Evolutionary conservation across 2,888 invertebrate species (phyloP).

Genomic region (Cotesia congregata): DNA sequence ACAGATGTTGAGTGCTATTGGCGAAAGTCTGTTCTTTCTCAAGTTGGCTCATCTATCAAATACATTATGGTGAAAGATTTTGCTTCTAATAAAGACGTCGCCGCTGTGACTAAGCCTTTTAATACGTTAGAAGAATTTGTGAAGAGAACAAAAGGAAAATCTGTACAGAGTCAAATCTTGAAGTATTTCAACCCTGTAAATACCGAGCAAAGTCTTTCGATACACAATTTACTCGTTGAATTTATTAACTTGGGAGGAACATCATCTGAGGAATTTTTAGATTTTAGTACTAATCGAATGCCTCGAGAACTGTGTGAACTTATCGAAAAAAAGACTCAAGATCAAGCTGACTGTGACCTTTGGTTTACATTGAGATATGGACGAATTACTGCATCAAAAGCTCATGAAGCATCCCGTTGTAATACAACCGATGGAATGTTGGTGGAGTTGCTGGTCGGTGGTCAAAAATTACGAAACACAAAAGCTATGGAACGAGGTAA

Average conservation of each 20-base stretch:
- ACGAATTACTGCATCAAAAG: slow-evolving; percentile 29
- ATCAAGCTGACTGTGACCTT: slow-evolving; percentile 9
- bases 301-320: neutral
- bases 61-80: neutral
- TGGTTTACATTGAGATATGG: slow-evolving; percentile 28
- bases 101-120: slow-evolving; percentile 10
- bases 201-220: slow-evolving; percentile 17
- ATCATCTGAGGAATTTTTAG: slow-evolving; percentile 13
- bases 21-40: slow-evolving; percentile 42
- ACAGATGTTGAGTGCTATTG: slow-evolving; percentile 34
- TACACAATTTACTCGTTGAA: neutral
- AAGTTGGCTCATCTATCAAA: slow-evolving; percentile 34
- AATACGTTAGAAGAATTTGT: slow-evolving; percentile 16
- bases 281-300: neutral
- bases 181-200: slow-evolving; percentile 9
- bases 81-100: slow-evolving; percentile 6
- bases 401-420: slow-evolving; percentile 11
- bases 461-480: slow-evolving; percentile 14
- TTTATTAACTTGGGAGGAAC: slow-evolving; percentile 6
- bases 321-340: slow-evolving; percentile 13
- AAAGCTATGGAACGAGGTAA: slow-evolving; percentile 26
- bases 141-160: slow-evolving; percentile 9
- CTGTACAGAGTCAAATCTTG: slow-evolving; percentile 18
- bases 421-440: slow-evolving; percentile 19
- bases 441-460: slow-evolving; percentile 14